Evolutionary conservation across 2,888 invertebrate species (phyloP).

Genomic region (Gymnocheta viridis): DNA sequence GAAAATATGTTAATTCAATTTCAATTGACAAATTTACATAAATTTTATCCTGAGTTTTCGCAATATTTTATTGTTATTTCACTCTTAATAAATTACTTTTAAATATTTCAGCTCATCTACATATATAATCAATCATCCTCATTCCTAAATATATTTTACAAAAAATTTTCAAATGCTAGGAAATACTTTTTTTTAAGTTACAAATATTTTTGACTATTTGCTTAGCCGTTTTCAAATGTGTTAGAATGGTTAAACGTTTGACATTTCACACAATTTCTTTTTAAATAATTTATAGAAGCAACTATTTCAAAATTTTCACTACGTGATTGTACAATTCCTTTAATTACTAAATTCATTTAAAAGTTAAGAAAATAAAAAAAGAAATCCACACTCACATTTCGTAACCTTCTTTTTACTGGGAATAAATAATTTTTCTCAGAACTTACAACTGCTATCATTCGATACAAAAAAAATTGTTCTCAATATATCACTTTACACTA

Average conservation of each 20-base stretch:
- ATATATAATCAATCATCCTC: background rate
- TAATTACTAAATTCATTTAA: constrained; percentile 24
- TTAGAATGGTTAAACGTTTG: constrained; percentile 42
- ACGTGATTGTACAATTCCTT: constrained; percentile 63
- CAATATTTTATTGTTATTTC: no score
- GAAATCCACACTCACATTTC: constrained; percentile 22
- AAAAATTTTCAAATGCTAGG: background rate
- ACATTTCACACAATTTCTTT: constrained; percentile 43
- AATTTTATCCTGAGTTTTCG: no score
- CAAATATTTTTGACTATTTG: constrained; percentile 33
- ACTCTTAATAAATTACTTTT: no score
- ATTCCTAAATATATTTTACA: background rate
- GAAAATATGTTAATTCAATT: no score
- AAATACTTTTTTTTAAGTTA: constrained; percentile 4
- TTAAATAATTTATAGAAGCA: constrained; percentile 20
- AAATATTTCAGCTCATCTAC: background rate
- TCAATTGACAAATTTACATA: no score
- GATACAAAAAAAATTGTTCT: constrained; percentile 64
- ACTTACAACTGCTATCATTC: constrained; percentile 26
- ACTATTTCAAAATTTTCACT: constrained; percentile 25
- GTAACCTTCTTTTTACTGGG: constrained; percentile 62
- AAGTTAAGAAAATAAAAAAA: background rate
- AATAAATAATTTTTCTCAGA: constrained; percentile 66
- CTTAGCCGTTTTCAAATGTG: constrained; percentile 7
- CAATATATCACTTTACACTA: constrained; percentile 70